Evolutionary conservation across 2,113 vertebrate genomes (phyloP).

Genomic region (Triplophysa siluroides): DNA sequence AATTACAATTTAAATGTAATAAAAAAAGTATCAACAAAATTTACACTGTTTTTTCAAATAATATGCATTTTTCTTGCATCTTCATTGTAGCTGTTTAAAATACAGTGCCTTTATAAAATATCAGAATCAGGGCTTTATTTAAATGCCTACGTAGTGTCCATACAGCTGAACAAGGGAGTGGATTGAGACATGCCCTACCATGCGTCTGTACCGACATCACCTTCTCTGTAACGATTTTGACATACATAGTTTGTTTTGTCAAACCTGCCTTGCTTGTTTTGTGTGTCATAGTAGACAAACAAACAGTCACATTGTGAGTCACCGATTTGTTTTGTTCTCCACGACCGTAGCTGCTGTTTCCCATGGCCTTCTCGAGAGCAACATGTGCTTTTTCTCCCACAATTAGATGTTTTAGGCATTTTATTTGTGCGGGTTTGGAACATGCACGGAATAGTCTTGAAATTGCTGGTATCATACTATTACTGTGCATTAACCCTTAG

Average conservation of each 20-base stretch:
- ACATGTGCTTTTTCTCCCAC: conserved; percentile 38
- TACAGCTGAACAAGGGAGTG: no score
- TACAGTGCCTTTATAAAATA: no score
- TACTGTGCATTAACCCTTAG: conserved; percentile 51
- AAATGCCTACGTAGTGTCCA: no score
- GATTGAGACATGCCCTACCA: neutral
- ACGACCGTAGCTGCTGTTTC: conserved; percentile 30
- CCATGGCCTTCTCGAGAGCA: conserved; percentile 19
- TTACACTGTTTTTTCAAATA: no score
- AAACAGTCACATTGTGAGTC: neutral
- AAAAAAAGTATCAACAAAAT: no score
- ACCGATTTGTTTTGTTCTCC: neutral
- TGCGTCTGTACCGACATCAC: neutral
- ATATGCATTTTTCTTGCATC: no score
- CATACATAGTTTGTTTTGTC: neutral
- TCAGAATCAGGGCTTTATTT: no score
- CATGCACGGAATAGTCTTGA: conserved; percentile 35
- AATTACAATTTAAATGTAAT: no score
- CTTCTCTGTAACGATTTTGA: neutral
- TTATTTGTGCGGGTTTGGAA: conserved; percentile 54
- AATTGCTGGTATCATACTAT: conserved; percentile 44
- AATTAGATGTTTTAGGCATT: conserved; percentile 43
- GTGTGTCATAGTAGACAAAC: neutral
- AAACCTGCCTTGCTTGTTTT: neutral
- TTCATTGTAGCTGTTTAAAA: no score